Conservation (phyloP, 2,888 invertebrate species). For the Diaphora mendica region DNA sequence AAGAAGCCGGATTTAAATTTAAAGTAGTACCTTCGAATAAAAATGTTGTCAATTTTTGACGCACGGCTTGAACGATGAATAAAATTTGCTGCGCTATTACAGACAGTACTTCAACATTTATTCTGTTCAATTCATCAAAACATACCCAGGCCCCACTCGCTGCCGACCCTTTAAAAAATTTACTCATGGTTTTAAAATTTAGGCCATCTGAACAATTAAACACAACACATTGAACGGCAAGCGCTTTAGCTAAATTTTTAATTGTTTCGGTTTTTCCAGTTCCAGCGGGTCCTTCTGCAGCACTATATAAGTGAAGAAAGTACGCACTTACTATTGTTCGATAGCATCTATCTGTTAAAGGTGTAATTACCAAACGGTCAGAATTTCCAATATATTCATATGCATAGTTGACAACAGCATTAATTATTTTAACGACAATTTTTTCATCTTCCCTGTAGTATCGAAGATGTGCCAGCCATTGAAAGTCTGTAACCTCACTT, state of each 20-base stretch:
- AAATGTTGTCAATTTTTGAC: slow-evolving; percentile 88
- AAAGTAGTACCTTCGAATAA: slow-evolving; percentile 92
- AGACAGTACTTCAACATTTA: slow-evolving; percentile 94
- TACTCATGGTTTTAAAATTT: slow-evolving; percentile 95
- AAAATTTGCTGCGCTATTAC: slow-evolving; percentile 95
- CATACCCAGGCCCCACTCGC: slow-evolving; percentile 95
- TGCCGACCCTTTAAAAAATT: slow-evolving; percentile 93
- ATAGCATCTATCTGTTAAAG: slow-evolving; percentile 92
- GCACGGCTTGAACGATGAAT: slow-evolving; percentile 92
- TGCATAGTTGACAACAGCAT: slow-evolving; percentile 92
- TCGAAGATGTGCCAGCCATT: slow-evolving; percentile 93
- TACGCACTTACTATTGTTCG: slow-evolving; percentile 94
- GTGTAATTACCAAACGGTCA: slow-evolving; percentile 91
- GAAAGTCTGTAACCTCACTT: slow-evolving; percentile 90
- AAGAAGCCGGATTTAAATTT: slow-evolving; percentile 91
- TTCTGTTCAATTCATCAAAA: slow-evolving; percentile 95
- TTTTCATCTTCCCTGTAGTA: slow-evolving; percentile 93
- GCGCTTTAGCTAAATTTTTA: slow-evolving; percentile 96
- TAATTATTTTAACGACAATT: slow-evolving; percentile 90
- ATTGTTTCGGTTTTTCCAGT: slow-evolving; percentile 97
- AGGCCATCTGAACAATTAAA: slow-evolving; percentile 95
- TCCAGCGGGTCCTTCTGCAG: slow-evolving; percentile 94
- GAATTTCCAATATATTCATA: slow-evolving; percentile 95
- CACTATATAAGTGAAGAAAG: slow-evolving; percentile 94
- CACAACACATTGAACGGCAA: slow-evolving; percentile 96